Evolutionary conservation across 2,888 invertebrate genomes (phyloP).

Genomic region (Drosophila monieri): DNA sequence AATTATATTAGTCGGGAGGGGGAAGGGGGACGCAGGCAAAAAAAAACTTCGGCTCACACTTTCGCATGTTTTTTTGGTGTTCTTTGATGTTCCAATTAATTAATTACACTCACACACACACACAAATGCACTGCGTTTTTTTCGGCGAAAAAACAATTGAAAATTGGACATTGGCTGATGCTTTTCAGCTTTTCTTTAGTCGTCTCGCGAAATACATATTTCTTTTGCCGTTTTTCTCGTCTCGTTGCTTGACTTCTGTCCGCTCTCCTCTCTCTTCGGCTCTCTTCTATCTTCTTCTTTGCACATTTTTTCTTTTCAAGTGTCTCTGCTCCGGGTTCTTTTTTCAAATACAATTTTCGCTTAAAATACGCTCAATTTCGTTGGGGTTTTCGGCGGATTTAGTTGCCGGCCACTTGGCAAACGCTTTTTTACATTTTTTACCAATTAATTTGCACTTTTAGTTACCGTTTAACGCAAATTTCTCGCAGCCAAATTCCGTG

Average conservation of each 20-base stretch:
- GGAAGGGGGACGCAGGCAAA: constrained; percentile 29
- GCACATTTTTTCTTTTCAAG: constrained; percentile 74
- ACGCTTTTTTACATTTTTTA: constrained; percentile 63
- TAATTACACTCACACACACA: constrained; percentile 54
- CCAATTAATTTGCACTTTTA: constrained; percentile 77
- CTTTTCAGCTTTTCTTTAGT: constrained; percentile 62
- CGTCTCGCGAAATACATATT: constrained; percentile 82
- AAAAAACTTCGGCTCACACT: constrained; percentile 34
- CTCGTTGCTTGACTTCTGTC: constrained; percentile 58
- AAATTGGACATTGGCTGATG: constrained; percentile 73
- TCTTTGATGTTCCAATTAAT: constrained; percentile 60
- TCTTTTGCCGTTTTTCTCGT: constrained; percentile 79
- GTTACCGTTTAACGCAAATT: constrained; percentile 82
- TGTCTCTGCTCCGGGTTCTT: constrained; percentile 62
- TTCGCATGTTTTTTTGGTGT: constrained; percentile 39
- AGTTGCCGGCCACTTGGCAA: constrained; percentile 60
- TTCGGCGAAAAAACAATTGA: constrained; percentile 55
- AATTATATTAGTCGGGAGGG: constrained; percentile 55
- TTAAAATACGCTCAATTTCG: constrained; percentile 65
- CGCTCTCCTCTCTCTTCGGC: constrained; percentile 45
- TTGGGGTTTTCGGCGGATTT: constrained; percentile 53
- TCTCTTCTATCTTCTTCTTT: constrained; percentile 72
- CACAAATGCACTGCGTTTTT: constrained; percentile 69
- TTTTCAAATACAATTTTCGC: constrained; percentile 74
- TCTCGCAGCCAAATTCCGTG: constrained; percentile 82